Conservation (phyloP, 2,113 vertebrate genomes). For the Phaetusa simplex region DNA sequence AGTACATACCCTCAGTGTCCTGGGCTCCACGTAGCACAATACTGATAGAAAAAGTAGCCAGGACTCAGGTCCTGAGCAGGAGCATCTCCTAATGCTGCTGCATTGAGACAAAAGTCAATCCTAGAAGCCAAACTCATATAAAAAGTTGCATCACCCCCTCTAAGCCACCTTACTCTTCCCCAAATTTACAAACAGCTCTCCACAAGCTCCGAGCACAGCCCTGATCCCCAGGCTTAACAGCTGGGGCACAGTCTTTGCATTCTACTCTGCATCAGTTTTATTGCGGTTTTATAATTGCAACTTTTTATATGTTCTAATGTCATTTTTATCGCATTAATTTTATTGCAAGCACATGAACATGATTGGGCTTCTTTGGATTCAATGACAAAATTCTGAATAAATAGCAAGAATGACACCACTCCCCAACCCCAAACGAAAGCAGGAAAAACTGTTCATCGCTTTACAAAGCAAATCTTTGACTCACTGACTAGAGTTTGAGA, state of each 20-base stretch:
- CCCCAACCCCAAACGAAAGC: not conserved
- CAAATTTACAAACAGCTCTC: not conserved
- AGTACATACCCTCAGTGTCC: not conserved
- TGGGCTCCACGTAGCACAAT: fast-evolving
- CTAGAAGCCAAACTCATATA: not conserved
- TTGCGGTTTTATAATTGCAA: not conserved
- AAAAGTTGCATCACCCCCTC: not conserved
- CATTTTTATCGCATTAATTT: not conserved
- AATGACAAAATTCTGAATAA: not conserved
- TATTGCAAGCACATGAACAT: not conserved
- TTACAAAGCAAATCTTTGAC: not conserved
- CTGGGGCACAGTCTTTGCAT: not conserved
- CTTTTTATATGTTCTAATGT: not conserved
- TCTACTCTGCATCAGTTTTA: not conserved
- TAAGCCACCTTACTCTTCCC: not conserved
- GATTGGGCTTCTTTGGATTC: not conserved
- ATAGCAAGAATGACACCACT: not conserved
- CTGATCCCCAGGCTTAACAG: not conserved
- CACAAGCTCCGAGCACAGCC: not conserved
- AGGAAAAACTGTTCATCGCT: not conserved
- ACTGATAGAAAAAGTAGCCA: not conserved
- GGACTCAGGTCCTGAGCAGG: not conserved
- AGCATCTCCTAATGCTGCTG: not conserved
- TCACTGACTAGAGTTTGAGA: not conserved
- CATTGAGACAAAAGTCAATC: not conserved